These are phyloP conservation scores for Hanleya hanleyi DNA, from an alignment of 2,888 invertebrate species.

Conservation along the genomic window DNA sequence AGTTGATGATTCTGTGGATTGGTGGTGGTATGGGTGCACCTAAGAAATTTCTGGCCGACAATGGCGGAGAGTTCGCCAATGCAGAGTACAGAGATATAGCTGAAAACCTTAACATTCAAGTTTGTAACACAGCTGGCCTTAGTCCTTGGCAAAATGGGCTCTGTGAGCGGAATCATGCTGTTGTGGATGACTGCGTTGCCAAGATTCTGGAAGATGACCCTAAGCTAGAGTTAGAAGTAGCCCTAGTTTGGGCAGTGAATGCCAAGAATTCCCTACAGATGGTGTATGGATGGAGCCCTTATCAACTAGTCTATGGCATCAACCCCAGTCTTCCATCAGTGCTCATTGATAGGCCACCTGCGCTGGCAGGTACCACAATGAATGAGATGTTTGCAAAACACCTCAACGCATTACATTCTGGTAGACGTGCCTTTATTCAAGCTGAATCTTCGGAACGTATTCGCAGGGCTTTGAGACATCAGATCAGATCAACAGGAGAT, in stretches of 20 bases:
- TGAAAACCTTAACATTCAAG: conserved; percentile 16
- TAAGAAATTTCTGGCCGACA: conserved; percentile 13
- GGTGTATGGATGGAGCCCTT: conserved; percentile 15
- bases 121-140: conserved; percentile 3
- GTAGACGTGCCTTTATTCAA: conserved; percentile 24
- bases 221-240: neutral
- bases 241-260: conserved; percentile 14
- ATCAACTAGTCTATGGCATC: conserved; percentile 24
- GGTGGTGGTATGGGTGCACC: conserved; percentile 10
- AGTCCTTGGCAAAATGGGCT: conserved; percentile 32
- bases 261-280: conserved; percentile 15
- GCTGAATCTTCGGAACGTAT: conserved; percentile 25
- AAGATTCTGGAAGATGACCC: conserved; percentile 11
- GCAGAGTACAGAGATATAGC: conserved; percentile 6
- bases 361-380: conserved; percentile 9
- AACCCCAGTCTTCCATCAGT: conserved; percentile 24
- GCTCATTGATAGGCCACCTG: conserved; percentile 16
- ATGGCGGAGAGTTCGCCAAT: conserved; percentile 19
- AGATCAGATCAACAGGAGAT: conserved; percentile 13
- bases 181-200: conserved; percentile 17
- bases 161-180: conserved; percentile 22
- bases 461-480: conserved; percentile 16
- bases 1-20: conserved; percentile 16
- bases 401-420: conserved; percentile 30
- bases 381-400: conserved; percentile 31